These are phyloP conservation scores for Tyrannus savana DNA, from an alignment of 2,113 vertebrate species.

Conservation along the genomic window DNA sequence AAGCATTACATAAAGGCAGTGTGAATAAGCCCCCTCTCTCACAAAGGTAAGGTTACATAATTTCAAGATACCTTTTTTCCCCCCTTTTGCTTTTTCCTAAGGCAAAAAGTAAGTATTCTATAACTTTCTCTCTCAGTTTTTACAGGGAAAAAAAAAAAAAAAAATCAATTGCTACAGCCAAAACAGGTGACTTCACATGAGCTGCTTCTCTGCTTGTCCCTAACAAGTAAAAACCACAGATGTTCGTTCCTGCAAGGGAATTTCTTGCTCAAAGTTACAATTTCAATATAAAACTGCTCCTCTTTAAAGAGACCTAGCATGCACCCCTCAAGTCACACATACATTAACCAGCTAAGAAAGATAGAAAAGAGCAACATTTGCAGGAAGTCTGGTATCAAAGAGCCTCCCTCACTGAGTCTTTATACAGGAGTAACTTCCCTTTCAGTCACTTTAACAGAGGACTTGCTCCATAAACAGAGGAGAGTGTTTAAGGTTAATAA, in stretches of 20 bases:
- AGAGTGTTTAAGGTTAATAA: neutral
- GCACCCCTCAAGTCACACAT: neutral
- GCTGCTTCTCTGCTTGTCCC: neutral
- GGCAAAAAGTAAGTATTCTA: neutral
- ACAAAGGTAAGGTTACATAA: neutral
- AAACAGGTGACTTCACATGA: neutral
- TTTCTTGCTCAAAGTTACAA: neutral
- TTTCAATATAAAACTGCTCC: neutral
- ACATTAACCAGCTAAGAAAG: neutral
- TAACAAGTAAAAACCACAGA: neutral
- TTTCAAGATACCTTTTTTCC: neutral
- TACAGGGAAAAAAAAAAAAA: neutral
- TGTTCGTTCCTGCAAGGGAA: neutral
- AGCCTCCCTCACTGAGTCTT: neutral
- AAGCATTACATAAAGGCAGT: neutral
- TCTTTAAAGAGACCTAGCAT: neutral
- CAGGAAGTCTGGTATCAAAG: neutral
- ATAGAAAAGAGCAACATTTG: neutral
- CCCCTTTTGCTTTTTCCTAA: neutral
- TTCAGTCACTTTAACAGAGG: neutral
- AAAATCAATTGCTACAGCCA: neutral
- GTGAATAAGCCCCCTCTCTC: neutral
- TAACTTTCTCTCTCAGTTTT: neutral
- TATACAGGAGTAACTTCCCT: neutral
- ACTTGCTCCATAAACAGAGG: neutral